Percentiles rank a stretch among this genome's conserved stretches.
Evolutionary conservation across 1,140 invertebrate species (phyloP).

Genomic region (Archivesica marissinica): DNA sequence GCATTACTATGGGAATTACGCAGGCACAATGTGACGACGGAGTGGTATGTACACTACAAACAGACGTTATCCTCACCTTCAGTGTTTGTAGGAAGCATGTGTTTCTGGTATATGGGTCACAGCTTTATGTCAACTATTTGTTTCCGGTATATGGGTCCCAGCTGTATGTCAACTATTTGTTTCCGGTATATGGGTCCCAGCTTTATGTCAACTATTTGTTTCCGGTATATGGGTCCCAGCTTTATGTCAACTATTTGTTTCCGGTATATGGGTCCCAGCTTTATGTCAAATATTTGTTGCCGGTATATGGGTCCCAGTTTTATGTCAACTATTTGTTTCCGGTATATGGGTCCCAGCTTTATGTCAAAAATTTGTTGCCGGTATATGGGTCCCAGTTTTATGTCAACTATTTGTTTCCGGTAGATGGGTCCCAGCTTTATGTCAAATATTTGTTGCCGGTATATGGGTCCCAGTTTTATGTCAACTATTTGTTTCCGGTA

Average conservation of each 20-base stretch:
- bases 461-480: neutral
- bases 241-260: too few species aligned
- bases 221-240: too few species aligned
- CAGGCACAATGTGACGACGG: conserved; percentile 1
- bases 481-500: too few species aligned
- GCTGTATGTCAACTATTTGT: neutral
- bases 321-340: too few species aligned
- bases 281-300: neutral
- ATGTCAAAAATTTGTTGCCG: too few species aligned
- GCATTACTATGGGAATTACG: conserved; percentile 31
- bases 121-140: too few species aligned
- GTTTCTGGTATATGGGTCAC: neutral
- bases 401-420: too few species aligned
- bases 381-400: too few species aligned
- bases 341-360: too few species aligned
- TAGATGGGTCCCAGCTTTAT: neutral
- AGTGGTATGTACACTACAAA: neutral
- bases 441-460: too few species aligned
- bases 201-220: too few species aligned
- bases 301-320: neutral
- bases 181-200: too few species aligned
- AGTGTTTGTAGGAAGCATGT: neutral
- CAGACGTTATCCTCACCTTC: neutral
- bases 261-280: neutral
- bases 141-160: neutral